phyloP scores from a whole-genome alignment of 2,888 invertebrate species.

The Entomobrya multifasciata region DNA sequence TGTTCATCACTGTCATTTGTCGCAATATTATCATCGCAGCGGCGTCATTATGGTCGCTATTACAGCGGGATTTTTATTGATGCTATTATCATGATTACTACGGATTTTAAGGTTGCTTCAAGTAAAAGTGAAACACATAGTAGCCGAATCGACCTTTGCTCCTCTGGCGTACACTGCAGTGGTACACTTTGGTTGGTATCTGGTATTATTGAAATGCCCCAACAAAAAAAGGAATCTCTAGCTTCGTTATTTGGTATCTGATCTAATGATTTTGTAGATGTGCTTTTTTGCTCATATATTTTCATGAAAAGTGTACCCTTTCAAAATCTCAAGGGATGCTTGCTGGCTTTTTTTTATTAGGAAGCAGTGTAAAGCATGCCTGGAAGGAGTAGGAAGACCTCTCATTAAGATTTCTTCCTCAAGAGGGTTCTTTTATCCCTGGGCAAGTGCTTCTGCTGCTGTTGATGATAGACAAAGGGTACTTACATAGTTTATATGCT shows the following conservation, averaged over 20 bases:
- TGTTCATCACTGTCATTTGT: no score
- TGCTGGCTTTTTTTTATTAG: constrained; percentile 17
- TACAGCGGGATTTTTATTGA: constrained; percentile 63
- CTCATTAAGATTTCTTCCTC: constrained; percentile 35
- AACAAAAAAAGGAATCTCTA: constrained; percentile 23
- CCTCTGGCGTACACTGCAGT: constrained; percentile 43
- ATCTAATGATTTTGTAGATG: constrained; percentile 29
- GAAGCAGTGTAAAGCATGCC: no score
- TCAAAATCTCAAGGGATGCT: constrained; percentile 30
- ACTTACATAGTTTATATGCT: no score
- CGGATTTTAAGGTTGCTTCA: constrained; percentile 52
- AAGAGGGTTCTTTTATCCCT: constrained; percentile 29
- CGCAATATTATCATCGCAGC: no score
- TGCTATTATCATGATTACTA: constrained; percentile 62
- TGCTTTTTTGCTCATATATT: constrained; percentile 29
- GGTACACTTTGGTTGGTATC: background rate
- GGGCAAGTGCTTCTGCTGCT: constrained; percentile 16
- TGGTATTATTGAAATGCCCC: constrained; percentile 30
- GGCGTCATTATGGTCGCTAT: no score
- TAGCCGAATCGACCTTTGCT: constrained; percentile 59
- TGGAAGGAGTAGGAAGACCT: background rate
- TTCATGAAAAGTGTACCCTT: constrained; percentile 18
- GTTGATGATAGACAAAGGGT: constrained; percentile 46
- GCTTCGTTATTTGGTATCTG: constrained; percentile 3
- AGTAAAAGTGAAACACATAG: constrained; percentile 63